These are phyloP conservation scores for Drosophila anomalipes DNA, from an alignment of 2,888 invertebrate species.

Conservation along the genomic window DNA sequence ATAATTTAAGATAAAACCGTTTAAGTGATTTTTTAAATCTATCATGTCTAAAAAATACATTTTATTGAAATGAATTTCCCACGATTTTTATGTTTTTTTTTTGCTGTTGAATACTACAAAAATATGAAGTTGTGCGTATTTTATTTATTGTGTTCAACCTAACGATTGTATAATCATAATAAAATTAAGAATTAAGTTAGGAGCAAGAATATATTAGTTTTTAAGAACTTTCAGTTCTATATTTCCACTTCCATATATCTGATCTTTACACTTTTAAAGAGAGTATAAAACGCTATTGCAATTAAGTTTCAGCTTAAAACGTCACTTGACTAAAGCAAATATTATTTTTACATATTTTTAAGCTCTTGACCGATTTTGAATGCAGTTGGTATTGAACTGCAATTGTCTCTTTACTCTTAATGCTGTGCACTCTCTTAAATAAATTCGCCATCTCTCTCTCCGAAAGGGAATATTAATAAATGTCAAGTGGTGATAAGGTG, in stretches of 20 bases:
- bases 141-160: too few species aligned
- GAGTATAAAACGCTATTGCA: not conserved
- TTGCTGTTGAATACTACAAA: not conserved
- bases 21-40: not conserved
- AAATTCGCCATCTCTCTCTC: not conserved
- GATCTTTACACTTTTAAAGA: not conserved
- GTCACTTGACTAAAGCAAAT: not conserved
- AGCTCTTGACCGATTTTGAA: not conserved
- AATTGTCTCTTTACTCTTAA: not conserved
- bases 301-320: not conserved
- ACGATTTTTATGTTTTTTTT: not conserved
- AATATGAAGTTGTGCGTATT: too few species aligned
- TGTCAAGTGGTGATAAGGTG: slow-evolving; percentile 32
- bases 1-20: not conserved
- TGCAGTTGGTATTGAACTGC: not conserved
- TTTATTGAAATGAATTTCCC: not conserved
- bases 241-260: too few species aligned
- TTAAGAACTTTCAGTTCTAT: too few species aligned
- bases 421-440: not conserved
- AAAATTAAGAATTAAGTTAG: too few species aligned
- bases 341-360: not conserved
- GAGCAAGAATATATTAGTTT: too few species aligned
- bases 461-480: not conserved
- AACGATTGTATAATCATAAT: too few species aligned
- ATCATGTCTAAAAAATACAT: not conserved